Base-by-base conservation (phyloP, 2,888 invertebrate genomes). In the Augochlorella aurata region DNA sequence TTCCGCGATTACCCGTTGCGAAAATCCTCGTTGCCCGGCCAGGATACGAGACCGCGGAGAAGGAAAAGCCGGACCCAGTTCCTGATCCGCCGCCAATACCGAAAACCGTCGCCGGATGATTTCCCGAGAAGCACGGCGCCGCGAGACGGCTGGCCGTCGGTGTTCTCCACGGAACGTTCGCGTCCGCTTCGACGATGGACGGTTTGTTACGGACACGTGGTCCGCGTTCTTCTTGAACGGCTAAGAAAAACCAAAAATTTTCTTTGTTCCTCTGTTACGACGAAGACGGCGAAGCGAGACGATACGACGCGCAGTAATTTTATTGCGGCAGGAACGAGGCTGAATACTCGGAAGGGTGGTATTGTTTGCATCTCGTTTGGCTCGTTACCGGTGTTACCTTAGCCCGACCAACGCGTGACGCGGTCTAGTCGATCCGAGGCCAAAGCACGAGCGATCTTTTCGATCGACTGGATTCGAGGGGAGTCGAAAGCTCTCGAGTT, bases 191-290 rank as follows among this genome's bases (percentile, higher is more conserved):
- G 29, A 82, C 24, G 81, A 68, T n/a, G 38, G 81, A 12, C 4
- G 49, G 29, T 81, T 91, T 94, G 91, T 67, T 93, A 88, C 92
- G 90, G n/a, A 95, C 95, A 77, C 97, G 94, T 0, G 97, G 97
- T 0, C 97, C 97, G 75, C 97, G 94, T 92, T 97, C 97, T 92
- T 97, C 96, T 94, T 98, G 97, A 0, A 97, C 97, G 24, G 97
- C 97, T 97, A 89, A 21, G 50, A 52, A 45, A 58, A 74, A 8
- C 12, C 18, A 12, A 65, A 65, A 10, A 10, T 1, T 54, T 10
- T 38, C 50, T 7, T 38, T 10, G 63, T 63, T 10, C 38, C 18
- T 7, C 9, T 18, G 3, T 16, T 4, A 18, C 38, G 38, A 16
- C 10, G 9, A 5, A 10, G 8, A 38, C 8, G 38, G 9, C 29